Conservation (phyloP, 2,113 vertebrate genomes). For the Chloroceryle aenea region DNA sequence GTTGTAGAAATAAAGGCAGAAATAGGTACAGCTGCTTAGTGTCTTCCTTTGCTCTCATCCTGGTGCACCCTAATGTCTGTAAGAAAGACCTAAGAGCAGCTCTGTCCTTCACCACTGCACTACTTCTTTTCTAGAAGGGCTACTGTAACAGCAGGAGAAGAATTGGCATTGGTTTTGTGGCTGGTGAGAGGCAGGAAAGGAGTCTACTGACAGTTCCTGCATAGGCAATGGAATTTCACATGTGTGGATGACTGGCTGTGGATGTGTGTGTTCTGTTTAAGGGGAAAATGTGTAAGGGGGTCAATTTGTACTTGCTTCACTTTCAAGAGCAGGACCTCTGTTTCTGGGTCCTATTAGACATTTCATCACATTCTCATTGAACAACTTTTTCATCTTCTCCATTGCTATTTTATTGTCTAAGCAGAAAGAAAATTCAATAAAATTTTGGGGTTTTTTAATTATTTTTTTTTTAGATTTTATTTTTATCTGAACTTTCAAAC, state of each 20-base stretch:
- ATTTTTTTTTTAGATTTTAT: not conserved
- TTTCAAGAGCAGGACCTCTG: not conserved
- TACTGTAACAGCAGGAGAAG: not conserved
- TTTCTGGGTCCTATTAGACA: not conserved
- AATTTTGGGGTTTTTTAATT: not conserved
- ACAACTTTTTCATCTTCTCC: not conserved
- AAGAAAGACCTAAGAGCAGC: not conserved
- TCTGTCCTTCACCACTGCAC: not conserved
- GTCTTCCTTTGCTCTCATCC: not conserved
- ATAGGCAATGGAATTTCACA: not conserved
- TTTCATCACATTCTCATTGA: not conserved
- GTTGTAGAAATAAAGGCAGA: not conserved
- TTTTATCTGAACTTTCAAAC: slow-evolving; percentile 44
- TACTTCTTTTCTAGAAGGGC: not conserved
- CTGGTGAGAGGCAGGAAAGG: not conserved
- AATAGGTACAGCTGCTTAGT: not conserved
- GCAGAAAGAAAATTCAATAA: slow-evolving; percentile 29
- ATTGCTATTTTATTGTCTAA: not conserved
- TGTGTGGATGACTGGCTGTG: not conserved
- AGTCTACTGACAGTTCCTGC: not conserved
- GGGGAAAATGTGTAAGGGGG: not conserved
- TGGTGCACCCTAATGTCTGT: not conserved
- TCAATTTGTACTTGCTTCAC: not conserved
- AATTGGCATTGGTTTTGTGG: not conserved
- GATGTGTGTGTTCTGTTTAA: not conserved